These are phyloP conservation scores for Syngnathus typhle DNA, from an alignment of 2,113 vertebrate genomes.

Conservation along the genomic window DNA sequence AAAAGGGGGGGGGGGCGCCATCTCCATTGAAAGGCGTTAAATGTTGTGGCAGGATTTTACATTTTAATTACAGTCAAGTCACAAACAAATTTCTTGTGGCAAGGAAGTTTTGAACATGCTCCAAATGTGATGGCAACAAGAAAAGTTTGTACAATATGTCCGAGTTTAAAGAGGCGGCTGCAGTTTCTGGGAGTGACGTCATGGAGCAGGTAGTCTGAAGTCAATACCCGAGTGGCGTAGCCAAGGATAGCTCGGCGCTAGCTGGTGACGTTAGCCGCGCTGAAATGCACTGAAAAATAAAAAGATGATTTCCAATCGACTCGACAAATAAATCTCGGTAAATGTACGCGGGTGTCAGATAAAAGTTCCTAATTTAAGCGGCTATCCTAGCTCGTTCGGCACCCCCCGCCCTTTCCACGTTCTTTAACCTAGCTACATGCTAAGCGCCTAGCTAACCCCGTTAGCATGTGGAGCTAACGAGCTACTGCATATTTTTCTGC, in stretches of 20 bases:
- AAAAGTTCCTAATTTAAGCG: not conserved
- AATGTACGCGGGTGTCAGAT: not conserved
- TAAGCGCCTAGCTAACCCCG: constrained; percentile 34
- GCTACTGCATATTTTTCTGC: constrained; percentile 29
- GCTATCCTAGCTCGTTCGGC: not conserved
- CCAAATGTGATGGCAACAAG: too few species aligned
- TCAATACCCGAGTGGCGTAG: not conserved
- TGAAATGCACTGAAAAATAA: not conserved
- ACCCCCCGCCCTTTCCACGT: not conserved
- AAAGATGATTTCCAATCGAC: not conserved
- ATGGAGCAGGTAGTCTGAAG: not conserved
- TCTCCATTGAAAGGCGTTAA: too few species aligned
- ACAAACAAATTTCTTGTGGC: too few species aligned
- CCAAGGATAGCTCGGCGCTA: not conserved
- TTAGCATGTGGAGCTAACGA: constrained; percentile 50
- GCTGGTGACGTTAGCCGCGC: not conserved
- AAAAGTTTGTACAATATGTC: not conserved
- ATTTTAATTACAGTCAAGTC: too few species aligned
- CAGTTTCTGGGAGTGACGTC: not conserved
- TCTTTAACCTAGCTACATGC: constrained; percentile 13
- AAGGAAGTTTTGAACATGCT: too few species aligned
- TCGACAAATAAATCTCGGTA: not conserved
- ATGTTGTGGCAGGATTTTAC: too few species aligned
- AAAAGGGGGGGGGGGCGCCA: too few species aligned
- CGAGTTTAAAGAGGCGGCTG: not conserved